These are phyloP conservation scores for Oreochromis aureus DNA, from an alignment of 2,113 vertebrate species.

Conservation along the genomic window DNA sequence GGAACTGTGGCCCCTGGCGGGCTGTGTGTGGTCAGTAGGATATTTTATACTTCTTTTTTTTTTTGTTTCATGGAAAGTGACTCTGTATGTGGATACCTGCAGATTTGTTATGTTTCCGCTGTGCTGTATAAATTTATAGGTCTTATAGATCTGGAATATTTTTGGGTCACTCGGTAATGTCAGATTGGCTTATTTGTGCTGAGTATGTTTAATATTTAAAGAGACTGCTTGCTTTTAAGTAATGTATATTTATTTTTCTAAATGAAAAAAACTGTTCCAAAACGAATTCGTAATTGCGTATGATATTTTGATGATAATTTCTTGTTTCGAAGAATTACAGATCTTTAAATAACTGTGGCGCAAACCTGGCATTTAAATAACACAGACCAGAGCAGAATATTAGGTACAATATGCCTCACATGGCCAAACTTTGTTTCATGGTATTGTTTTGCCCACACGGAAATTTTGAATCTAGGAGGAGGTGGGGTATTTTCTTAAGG, in stretches of 20 bases:
- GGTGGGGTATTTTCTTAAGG: neutral
- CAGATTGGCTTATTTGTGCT: constrained; percentile 36
- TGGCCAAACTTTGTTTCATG: neutral
- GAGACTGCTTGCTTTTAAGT: constrained; percentile 18
- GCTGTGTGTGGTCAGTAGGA: constrained; percentile 68
- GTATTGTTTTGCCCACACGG: neutral
- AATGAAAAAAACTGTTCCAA: neutral
- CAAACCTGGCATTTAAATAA: neutral
- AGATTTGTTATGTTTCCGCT: constrained; percentile 57
- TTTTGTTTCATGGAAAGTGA: constrained; percentile 31
- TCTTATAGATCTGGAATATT: constrained; percentile 76
- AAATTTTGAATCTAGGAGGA: neutral
- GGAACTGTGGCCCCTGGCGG: constrained; percentile 68
- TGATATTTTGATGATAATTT: neutral
- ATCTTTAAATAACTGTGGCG: neutral
- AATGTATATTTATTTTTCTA: constrained; percentile 60
- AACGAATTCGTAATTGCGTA: neutral
- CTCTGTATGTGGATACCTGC: constrained; percentile 49
- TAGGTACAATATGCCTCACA: neutral
- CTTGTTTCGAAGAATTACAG: neutral
- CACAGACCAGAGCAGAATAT: neutral
- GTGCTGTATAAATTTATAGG: constrained; percentile 65
- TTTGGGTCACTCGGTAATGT: constrained; percentile 41
- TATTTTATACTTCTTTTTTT: constrained; percentile 36
- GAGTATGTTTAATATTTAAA: constrained; percentile 59